Evolutionary conservation across 1,140 invertebrate species (phyloP).

Genomic region (Plectus sambesii): DNA sequence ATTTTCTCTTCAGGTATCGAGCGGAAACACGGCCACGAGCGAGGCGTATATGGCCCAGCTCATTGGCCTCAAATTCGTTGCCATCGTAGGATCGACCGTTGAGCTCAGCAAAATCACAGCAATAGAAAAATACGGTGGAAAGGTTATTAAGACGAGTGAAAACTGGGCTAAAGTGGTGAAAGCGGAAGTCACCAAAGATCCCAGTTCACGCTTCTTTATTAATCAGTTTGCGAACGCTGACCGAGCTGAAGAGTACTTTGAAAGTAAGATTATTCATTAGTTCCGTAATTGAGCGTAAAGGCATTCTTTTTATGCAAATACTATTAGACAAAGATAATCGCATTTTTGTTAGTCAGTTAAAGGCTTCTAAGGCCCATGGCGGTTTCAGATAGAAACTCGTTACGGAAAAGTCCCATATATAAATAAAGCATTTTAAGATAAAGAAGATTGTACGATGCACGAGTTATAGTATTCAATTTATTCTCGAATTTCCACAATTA

Average conservation of each 20-base stretch:
- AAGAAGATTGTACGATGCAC: too few relatives aligned
- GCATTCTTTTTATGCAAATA: too few relatives aligned
- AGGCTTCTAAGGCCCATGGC: background rate
- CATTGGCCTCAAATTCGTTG: constrained; percentile 25
- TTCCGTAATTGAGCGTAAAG: too few relatives aligned
- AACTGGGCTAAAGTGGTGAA: constrained; percentile 14
- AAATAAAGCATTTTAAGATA: too few relatives aligned
- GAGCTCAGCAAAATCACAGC: constrained; percentile 13
- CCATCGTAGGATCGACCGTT: constrained; percentile 26
- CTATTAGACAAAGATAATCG: too few relatives aligned
- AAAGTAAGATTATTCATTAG: constrained; percentile 26
- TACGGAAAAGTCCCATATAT: too few relatives aligned
- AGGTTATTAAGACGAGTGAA: constrained; percentile 13
- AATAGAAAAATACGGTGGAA: constrained; percentile 16
- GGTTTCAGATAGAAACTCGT: too few relatives aligned
- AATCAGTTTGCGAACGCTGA: constrained; percentile 30
- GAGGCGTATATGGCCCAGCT: constrained; percentile 31
- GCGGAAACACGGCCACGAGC: constrained; percentile 32
- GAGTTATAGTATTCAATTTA: too few relatives aligned
- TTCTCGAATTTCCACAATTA: too few relatives aligned
- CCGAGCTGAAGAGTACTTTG: constrained; percentile 26
- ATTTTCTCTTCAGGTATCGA: too few relatives aligned
- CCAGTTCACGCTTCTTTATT: constrained; percentile 26
- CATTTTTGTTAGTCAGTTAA: too few relatives aligned
- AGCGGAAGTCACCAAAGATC: constrained; percentile 7